These are phyloP conservation scores for Lasioglossum baleicum DNA, from an alignment of 1,140 invertebrate genomes.

Conservation along the genomic window DNA sequence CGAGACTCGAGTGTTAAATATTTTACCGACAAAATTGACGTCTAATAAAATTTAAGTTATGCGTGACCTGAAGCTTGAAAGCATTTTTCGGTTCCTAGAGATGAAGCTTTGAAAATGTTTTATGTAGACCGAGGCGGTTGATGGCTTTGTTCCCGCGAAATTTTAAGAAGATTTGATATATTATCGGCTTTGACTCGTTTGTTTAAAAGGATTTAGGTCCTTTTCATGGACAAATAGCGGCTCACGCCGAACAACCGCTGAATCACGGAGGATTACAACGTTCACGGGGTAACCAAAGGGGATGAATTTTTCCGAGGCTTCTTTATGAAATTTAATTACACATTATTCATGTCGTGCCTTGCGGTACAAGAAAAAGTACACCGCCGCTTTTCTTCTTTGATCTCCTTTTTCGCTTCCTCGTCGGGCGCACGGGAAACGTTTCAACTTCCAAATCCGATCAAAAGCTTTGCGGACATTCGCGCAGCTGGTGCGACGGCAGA, in stretches of 20 bases:
- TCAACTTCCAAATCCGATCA: conserved; percentile 39
- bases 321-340: conserved; percentile 48
- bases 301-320: conserved; percentile 10
- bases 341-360: neutral
- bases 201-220: neutral
- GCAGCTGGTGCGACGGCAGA: conserved; percentile 17
- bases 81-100: too few species aligned
- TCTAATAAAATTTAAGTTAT: too few species aligned
- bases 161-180: neutral
- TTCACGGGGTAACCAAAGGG: conserved; percentile 28
- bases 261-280: conserved; percentile 17
- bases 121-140: too few species aligned
- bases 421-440: neutral
- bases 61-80: too few species aligned
- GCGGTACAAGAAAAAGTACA: neutral
- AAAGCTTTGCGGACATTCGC: conserved; percentile 25
- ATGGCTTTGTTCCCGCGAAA: neutral
- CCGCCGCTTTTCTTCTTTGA: conserved; percentile 8
- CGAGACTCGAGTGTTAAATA: too few species aligned
- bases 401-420: neutral
- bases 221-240: neutral
- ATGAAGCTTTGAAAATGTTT: too few species aligned
- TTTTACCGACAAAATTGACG: too few species aligned
- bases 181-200: conserved; percentile 1
- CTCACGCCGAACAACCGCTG: neutral